Conservation (phyloP, 2,888 invertebrate species). For the Tetanocera ferruginea region DNA sequence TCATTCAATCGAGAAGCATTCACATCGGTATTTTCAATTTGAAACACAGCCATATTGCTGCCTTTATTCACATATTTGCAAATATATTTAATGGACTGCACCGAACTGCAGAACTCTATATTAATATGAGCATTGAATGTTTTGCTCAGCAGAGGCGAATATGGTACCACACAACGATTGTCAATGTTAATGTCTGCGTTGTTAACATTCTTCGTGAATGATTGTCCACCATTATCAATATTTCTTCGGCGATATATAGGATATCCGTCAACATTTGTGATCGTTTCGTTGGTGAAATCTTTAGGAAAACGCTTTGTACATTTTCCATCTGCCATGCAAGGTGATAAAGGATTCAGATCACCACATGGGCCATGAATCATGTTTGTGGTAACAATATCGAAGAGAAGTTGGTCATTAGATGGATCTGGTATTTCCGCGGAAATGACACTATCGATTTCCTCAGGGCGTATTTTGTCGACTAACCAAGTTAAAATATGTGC, state of each 20-base stretch:
- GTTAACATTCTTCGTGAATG: background rate
- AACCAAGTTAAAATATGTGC: too few species aligned
- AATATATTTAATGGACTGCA: too few species aligned
- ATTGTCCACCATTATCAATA: constrained; percentile 24
- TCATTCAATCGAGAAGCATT: too few species aligned
- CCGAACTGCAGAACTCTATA: too few species aligned
- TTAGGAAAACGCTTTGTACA: constrained; percentile 63
- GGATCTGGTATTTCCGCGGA: constrained; percentile 45
- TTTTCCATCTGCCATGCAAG: constrained; percentile 59
- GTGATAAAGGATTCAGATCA: constrained; percentile 48
- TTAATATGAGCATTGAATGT: constrained; percentile 10
- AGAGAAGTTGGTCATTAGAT: constrained; percentile 45
- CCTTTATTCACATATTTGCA: too few species aligned
- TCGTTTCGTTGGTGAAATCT: constrained; percentile 53
- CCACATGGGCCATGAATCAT: constrained; percentile 66
- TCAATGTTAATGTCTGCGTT: background rate
- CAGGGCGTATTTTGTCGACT: too few species aligned
- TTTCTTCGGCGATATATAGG: background rate
- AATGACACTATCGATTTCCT: too few species aligned
- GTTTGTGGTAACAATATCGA: constrained; percentile 53
- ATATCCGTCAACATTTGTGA: background rate
- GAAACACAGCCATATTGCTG: too few species aligned
- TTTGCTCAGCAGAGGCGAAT: constrained; percentile 8
- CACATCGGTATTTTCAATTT: too few species aligned
- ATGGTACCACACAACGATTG: background rate